These are phyloP conservation scores for Lithosia quadra DNA, from an alignment of 2,888 invertebrate species.

Conservation along the genomic window DNA sequence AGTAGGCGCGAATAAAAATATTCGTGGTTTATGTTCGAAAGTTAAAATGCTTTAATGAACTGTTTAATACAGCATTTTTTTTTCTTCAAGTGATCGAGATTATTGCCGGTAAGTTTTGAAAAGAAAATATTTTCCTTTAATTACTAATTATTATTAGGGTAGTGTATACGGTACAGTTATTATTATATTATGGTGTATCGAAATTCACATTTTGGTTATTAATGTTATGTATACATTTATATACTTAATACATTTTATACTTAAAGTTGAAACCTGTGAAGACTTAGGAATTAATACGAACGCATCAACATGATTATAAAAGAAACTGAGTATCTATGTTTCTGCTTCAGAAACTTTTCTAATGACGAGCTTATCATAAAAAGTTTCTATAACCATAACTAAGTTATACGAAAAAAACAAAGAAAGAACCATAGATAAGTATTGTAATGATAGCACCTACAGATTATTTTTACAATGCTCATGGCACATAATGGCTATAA, in stretches of 20 bases:
- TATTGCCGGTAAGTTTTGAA: conserved; percentile 61
- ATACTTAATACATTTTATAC: no score
- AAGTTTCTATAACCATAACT: background rate
- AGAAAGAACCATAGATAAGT: background rate
- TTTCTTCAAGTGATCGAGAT: conserved; percentile 45
- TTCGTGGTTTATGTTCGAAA: conserved; percentile 54
- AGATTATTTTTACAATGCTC: background rate
- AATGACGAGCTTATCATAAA: background rate
- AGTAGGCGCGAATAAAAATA: conserved; percentile 45
- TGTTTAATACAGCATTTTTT: conserved; percentile 50
- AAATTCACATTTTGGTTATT: background rate
- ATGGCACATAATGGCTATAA: conserved; percentile 8
- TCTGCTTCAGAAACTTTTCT: background rate
- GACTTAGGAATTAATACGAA: background rate
- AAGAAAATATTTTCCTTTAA: background rate
- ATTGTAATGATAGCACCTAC: background rate
- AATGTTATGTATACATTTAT: no score
- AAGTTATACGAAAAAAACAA: background rate
- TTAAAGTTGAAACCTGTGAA: no score
- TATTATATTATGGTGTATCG: background rate
- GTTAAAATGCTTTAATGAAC: conserved; percentile 60
- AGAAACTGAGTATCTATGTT: background rate
- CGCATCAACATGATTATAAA: background rate
- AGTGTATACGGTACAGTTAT: background rate
- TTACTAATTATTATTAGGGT: background rate